These are phyloP conservation scores for Sebastes diploproa DNA, from an alignment of 2,797 vertebrate genomes.

Conservation along the genomic window DNA sequence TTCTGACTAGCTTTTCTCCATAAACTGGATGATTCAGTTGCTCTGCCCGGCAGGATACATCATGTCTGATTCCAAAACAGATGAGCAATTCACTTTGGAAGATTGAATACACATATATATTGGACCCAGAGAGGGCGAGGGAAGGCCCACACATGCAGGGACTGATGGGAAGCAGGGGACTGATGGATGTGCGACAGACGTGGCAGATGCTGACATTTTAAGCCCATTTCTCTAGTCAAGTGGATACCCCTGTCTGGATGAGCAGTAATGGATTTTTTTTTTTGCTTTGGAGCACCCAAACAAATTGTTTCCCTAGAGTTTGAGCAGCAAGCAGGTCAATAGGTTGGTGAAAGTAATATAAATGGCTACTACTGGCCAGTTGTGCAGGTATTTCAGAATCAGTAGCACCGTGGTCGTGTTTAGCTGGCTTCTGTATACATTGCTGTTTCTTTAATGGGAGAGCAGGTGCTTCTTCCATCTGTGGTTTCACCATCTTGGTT, in stretches of 20 bases:
- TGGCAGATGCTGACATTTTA: slow-evolving; percentile 71
- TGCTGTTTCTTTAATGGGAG: neutral
- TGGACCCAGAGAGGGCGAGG: slow-evolving; percentile 1
- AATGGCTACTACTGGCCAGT: slow-evolving; percentile 8
- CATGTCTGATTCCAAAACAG: slow-evolving; percentile 25
- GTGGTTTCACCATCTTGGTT: slow-evolving; percentile 40
- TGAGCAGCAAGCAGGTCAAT: slow-evolving; percentile 51
- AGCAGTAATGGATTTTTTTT: slow-evolving; percentile 47
- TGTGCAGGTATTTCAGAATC: slow-evolving; percentile 38
- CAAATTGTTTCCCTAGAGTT: slow-evolving; percentile 43
- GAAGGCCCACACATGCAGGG: neutral
- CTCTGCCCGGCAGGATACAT: slow-evolving; percentile 14
- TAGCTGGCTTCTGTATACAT: neutral
- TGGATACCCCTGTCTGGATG: slow-evolving; percentile 52
- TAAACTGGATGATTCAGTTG: slow-evolving; percentile 35
- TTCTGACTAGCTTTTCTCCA: slow-evolving; percentile 11
- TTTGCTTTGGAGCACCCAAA: slow-evolving; percentile 41
- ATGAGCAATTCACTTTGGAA: slow-evolving; percentile 36
- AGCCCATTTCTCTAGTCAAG: slow-evolving; percentile 58
- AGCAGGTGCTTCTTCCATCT: slow-evolving; percentile 26
- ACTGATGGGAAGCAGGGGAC: slow-evolving; percentile 7
- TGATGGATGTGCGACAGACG: slow-evolving; percentile 60
- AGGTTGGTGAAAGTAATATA: slow-evolving; percentile 34
- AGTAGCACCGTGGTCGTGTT: neutral
- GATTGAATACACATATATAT: slow-evolving; percentile 15